Evolutionary conservation across 2,888 invertebrate species (phyloP).

Genomic region (Tinea trinotella): DNA sequence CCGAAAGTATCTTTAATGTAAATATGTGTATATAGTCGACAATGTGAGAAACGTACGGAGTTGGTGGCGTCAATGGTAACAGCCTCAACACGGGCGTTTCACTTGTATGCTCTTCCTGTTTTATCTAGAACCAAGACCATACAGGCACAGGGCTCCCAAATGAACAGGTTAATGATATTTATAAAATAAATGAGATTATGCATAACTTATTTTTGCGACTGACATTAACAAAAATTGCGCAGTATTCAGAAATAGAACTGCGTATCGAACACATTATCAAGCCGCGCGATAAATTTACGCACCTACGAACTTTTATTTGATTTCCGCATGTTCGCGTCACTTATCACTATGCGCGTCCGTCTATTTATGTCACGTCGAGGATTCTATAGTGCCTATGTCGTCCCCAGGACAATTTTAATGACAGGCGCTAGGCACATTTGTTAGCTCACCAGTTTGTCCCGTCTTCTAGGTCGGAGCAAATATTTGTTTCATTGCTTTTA

Average conservation of each 20-base stretch:
- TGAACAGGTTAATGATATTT: slow-evolving; percentile 64
- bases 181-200: not conserved
- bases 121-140: slow-evolving; percentile 67
- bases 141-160: slow-evolving; percentile 61
- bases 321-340: slow-evolving; percentile 63
- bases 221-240: not conserved
- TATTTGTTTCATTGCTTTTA: too few species aligned
- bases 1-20: not conserved
- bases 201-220: not conserved
- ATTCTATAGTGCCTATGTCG: too few species aligned
- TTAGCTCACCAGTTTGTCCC: too few species aligned
- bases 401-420: too few species aligned
- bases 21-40: not conserved
- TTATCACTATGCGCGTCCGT: slow-evolving; percentile 51
- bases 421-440: too few species aligned
- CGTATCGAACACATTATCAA: slow-evolving; percentile 50
- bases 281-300: slow-evolving; percentile 60
- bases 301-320: slow-evolving; percentile 55
- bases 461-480: too few species aligned
- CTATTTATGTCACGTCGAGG: slow-evolving; percentile 40
- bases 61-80: slow-evolving; percentile 64
- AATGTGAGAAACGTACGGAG: slow-evolving; percentile 70
- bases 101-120: slow-evolving; percentile 60
- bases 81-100: slow-evolving; percentile 70
- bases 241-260: slow-evolving; percentile 32